phyloP scores from a whole-genome alignment of 1,140 invertebrate genomes.

The Meloidogyne chitwoodi region DNA sequence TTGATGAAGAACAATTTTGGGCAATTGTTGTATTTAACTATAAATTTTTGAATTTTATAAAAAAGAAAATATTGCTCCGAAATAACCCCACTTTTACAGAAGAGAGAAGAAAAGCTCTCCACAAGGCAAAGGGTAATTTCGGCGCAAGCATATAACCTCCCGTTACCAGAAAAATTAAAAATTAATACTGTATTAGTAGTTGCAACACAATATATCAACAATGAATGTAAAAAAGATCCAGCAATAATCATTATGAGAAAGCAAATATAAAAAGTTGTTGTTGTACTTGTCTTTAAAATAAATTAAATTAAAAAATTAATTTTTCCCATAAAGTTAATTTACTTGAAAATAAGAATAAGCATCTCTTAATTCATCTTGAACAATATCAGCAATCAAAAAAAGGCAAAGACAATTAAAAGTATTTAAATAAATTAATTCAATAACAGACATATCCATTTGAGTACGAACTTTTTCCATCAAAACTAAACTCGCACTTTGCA shows the following conservation, averaged over 20 bases:
- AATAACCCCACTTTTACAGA: no score
- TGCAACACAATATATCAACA: conserved; percentile 30
- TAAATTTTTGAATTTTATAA: conserved; percentile 60
- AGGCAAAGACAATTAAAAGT: conserved; percentile 43
- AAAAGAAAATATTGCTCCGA: no score
- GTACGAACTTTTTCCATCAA: conserved; percentile 61
- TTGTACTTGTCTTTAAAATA: conserved; percentile 28
- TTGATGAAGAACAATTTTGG: conserved; percentile 15
- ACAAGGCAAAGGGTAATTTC: conserved; percentile 29
- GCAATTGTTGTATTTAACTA: conserved; percentile 10
- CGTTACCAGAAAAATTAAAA: no score
- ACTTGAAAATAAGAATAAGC: conserved; percentile 38
- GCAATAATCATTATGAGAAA: conserved; percentile 61
- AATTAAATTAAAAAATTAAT: not conserved
- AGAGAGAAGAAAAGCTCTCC: not conserved
- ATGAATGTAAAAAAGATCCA: conserved; percentile 54
- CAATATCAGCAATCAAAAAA: conserved; percentile 43
- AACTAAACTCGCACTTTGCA: conserved; percentile 63
- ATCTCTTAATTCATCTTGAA: conserved; percentile 48
- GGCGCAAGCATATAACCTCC: no score
- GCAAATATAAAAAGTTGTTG: conserved; percentile 57
- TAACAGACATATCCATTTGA: conserved; percentile 8
- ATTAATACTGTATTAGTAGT: conserved; percentile 21
- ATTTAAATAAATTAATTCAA: conserved; percentile 44
- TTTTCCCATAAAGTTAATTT: no score